phyloP scores from a whole-genome alignment of 2,797 vertebrate species.

The Corythornis leucogaster region DNA sequence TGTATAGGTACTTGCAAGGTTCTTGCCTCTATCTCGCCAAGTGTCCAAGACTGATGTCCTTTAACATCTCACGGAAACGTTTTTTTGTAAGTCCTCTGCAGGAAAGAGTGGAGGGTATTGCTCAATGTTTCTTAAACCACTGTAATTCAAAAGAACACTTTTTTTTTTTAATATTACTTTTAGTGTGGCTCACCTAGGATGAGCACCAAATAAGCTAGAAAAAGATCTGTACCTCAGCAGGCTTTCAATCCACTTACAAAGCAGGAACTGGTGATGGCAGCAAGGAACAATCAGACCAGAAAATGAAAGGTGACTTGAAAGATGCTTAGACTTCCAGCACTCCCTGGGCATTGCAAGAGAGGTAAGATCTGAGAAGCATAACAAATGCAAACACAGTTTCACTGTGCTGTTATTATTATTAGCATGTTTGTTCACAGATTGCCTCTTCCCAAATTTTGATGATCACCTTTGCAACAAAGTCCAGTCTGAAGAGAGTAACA shows the following conservation, averaged over 20 bases:
- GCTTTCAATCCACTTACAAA: background rate
- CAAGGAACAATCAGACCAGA: constrained; percentile 29
- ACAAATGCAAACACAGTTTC: background rate
- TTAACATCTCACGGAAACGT: background rate
- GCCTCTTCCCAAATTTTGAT: background rate
- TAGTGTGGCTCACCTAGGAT: background rate
- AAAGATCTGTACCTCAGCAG: background rate
- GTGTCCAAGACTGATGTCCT: background rate
- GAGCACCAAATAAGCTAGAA: background rate
- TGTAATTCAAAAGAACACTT: background rate
- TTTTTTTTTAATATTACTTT: background rate
- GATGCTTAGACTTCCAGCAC: background rate
- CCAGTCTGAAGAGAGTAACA: background rate
- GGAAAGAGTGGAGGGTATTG: background rate
- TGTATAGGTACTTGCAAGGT: background rate
- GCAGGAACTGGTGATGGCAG: background rate
- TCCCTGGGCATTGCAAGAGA: background rate
- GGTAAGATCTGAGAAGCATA: background rate
- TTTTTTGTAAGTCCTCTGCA: background rate
- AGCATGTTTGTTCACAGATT: background rate
- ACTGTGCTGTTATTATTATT: background rate
- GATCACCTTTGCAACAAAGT: background rate
- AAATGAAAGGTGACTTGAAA: constrained; percentile 2
- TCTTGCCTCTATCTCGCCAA: background rate
- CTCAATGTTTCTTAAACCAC: background rate